Evolutionary conservation across 2,797 vertebrate species (phyloP), one percentile per base, ranked within the genome.

Genomic region (Hylomyscus alleni): DNA sequence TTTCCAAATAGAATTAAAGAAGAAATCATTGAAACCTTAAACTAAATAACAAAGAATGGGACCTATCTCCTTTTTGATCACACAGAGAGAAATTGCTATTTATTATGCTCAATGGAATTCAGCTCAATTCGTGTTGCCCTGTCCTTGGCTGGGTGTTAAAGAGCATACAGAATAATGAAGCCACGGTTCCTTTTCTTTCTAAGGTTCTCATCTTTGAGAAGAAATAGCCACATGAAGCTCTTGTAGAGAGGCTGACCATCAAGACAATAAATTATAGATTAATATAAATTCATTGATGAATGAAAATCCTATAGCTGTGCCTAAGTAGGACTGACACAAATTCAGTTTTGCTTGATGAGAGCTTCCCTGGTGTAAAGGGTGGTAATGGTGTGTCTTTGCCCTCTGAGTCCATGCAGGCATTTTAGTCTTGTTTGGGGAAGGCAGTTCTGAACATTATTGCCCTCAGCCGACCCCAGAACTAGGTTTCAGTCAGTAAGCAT

Each of bases 301-400:
- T 93, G 40, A 17, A 95, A 96, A 96, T 93, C 34, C 12, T 69
- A 17, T 50, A 40, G 67, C 31, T 73, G 29, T 87, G 67, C 65
- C 29, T 14, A 78, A 86, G 14, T 20, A 75, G 0, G 0, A 58
- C 31, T 4, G 0, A 4, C 2, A 56, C 52, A 44, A 47, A 52
- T 44, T 82, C 13, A 6, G 52, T 69, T 78, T 81, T 86, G 40
- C 82, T 80, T 20, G 20, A 81, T 8, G 54, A 75, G 95, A 93
- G 67, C 50, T 56, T 95, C 11, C 9, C 60, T 90, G 40, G 67
- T 62, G 72, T 77, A 52, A 92, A 65, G 34, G 40, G 6, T 29
- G 62, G 1, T 1, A 56, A 10, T 26, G 2, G 12, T 11, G 2
- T 26, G 29, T 31, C 40, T 92, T 29, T 75, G 0, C 12, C 52